Conservation (phyloP, 2,797 vertebrate genomes). For the Lepilemur ruficaudatus region DNA sequence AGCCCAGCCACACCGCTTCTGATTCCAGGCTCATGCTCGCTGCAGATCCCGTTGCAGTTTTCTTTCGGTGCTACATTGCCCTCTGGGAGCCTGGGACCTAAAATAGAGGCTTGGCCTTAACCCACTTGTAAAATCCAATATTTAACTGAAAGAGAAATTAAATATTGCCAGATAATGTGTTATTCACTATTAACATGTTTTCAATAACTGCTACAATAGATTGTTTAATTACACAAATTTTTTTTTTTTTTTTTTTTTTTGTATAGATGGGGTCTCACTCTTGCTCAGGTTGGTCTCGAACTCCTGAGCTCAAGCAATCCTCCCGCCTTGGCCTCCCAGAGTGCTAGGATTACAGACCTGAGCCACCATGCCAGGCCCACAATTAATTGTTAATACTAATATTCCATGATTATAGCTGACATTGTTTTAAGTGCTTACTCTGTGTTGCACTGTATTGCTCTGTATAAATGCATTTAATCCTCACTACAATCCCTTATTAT, state of each 20-base stretch:
- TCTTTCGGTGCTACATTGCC: neutral
- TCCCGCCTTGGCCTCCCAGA: too few relatives aligned
- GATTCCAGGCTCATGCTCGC: neutral
- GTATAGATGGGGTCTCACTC: too few relatives aligned
- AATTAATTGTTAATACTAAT: neutral
- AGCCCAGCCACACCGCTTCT: neutral
- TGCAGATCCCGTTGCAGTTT: neutral
- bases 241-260: too few relatives aligned
- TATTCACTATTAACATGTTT: neutral
- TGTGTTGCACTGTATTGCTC: neutral
- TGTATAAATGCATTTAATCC: fast-evolving
- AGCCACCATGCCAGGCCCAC: too few relatives aligned
- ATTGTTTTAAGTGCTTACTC: too few relatives aligned
- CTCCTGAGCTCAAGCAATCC: too few relatives aligned
- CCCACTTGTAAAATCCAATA: neutral
- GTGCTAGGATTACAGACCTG: too few relatives aligned
- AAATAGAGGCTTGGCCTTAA: neutral
- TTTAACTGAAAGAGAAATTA: neutral
- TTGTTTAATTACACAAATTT: too few relatives aligned
- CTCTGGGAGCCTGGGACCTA: neutral
- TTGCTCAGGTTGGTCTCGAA: too few relatives aligned
- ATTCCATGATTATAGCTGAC: neutral
- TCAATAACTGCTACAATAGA: neutral
- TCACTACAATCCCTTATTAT: neutral
- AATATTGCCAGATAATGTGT: neutral